Conservation (phyloP, 2,888 invertebrate genomes). For the Quadriops clusia region DNA sequence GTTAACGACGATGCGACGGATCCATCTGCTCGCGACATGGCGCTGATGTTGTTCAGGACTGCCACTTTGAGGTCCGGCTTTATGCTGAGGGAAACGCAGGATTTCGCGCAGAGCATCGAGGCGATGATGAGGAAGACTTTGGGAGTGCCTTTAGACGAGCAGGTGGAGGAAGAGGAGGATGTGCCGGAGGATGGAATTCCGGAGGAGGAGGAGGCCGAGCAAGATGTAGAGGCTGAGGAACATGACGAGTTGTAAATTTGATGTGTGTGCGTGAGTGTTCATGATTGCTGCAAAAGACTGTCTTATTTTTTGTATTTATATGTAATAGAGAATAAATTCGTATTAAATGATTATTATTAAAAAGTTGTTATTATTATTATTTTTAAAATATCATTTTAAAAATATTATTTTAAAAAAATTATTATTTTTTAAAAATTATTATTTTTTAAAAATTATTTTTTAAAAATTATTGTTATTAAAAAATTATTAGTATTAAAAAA, state of each 20-base stretch:
- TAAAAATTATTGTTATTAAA: no score
- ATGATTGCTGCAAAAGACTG: no score
- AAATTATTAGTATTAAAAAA: no score
- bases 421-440: no score
- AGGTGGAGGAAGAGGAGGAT: slow-evolving; percentile 38
- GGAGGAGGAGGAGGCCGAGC: slow-evolving; percentile 33
- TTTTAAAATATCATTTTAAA: no score
- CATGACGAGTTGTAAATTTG: slow-evolving; percentile 50
- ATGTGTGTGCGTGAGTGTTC: slow-evolving; percentile 9
- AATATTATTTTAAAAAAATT: no score
- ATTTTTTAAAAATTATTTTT: no score
- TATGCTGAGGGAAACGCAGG: slow-evolving; percentile 72
- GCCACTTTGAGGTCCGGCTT: slow-evolving; percentile 92
- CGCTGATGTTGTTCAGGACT: slow-evolving; percentile 80
- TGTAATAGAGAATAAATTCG: no score
- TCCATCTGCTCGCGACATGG: slow-evolving; percentile 68
- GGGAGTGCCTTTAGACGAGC: slow-evolving; percentile 66
- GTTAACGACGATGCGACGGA: slow-evolving; percentile 70
- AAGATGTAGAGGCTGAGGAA: slow-evolving; percentile 29
- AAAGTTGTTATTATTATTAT: no score
- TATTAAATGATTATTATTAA: no score
- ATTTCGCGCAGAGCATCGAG: slow-evolving; percentile 87
- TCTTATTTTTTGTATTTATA: no score
- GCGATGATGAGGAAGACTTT: slow-evolving; percentile 71
- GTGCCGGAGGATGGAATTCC: slow-evolving; percentile 35